Base-by-base conservation (phyloP, 2,888 invertebrate species). In the Brenthis hecate region DNA sequence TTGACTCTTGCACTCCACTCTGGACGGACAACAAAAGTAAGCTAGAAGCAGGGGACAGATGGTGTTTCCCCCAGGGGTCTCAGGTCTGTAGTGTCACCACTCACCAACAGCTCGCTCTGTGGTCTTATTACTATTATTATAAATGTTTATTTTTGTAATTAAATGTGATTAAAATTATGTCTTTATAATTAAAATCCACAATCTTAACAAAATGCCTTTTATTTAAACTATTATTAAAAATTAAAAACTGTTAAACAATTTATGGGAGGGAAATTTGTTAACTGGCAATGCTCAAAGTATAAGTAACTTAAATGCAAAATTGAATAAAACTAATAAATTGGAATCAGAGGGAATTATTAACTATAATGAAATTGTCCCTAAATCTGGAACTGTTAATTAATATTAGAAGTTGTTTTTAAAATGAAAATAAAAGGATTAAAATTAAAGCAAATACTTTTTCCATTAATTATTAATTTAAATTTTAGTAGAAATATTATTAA, bases 201-300 rank as follows among this genome's bases (percentile, higher is more conserved):
- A n/a, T 50, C 8, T 36, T 47, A 43, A 54, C 54, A 55, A 56
- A 61, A 62, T 51, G 51, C 50, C 58, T 58, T 68, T 58, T 36
- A 43, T 47, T 19, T 14, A 6, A 63, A 16, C 13, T 57, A 13
- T 16, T 19, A 58, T 64, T 19, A 58, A 68, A 28, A 13, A 32
- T 32, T 47, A 6, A 68, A 62, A 50, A 6, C 28, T 19, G 6
- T 48, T 48, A 5, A 47, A 6, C n/a, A 16, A 55, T 47, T 19
- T 28, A 4, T 28, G 28, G 28, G 28, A 28, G 28, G 28, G 5
- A 5, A 48, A 14, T 48, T n/a, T 16, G 47, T 28, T 16, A 48
- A 23, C 48, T 55, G 16, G 13, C n/a, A 28, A n/a, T 32, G 50
- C 13, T 28, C 23, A 11, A 60, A 14, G 19, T 23, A 5, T 5